Evolutionary conservation across 2,888 invertebrate genomes (phyloP).

Genomic region (Acleris holmiana): DNA sequence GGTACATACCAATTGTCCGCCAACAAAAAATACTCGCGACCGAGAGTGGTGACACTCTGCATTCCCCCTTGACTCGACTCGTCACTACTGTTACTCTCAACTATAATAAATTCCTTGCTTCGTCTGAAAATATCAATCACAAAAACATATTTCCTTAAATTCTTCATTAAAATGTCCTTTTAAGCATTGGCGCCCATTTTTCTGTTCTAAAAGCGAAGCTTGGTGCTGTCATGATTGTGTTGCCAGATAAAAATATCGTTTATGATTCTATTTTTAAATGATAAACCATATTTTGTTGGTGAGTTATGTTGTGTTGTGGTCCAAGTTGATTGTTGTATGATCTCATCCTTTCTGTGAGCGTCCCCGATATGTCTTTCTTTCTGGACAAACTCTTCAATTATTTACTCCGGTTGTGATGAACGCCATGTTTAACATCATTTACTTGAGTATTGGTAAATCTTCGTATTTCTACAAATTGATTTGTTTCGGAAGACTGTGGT

Average conservation of each 20-base stretch:
- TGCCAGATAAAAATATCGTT: constrained; percentile 41
- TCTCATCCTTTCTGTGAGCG: constrained; percentile 14
- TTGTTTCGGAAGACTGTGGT: not conserved
- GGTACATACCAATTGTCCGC: constrained; percentile 75
- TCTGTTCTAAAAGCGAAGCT: constrained; percentile 47
- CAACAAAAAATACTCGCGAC: constrained; percentile 71
- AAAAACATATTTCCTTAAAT: constrained; percentile 43
- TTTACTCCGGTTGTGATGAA: not conserved
- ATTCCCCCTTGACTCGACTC: constrained; percentile 61
- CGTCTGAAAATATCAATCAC: constrained; percentile 74
- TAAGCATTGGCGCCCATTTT: constrained; percentile 22
- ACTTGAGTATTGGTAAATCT: not conserved
- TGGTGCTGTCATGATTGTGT: constrained; percentile 45
- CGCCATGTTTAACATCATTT: not conserved
- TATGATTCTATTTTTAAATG: constrained; percentile 37
- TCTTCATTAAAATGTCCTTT: constrained; percentile 17
- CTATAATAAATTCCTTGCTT: constrained; percentile 70
- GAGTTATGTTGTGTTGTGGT: constrained; percentile 23
- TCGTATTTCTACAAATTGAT: not conserved
- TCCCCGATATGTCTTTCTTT: not conserved
- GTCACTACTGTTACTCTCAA: constrained; percentile 70
- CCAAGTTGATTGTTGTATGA: constrained; percentile 42
- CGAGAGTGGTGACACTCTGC: constrained; percentile 57
- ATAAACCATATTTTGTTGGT: constrained; percentile 35
- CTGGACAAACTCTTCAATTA: not conserved